Conservation (phyloP, 1,140 invertebrate species). For the Fopius arisanus region DNA sequence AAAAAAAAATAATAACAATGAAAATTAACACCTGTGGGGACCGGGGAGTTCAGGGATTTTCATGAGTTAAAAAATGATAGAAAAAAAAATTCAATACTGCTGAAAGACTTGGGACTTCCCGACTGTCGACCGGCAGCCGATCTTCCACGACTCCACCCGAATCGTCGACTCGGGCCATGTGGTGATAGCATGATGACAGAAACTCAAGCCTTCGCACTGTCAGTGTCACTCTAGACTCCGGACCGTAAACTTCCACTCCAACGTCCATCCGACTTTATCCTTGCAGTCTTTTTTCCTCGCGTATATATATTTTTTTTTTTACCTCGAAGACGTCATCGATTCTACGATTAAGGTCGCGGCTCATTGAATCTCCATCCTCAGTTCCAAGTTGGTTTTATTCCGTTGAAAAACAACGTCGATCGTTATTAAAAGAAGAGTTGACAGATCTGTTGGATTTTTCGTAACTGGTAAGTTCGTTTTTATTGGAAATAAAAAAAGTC, state of each 20-base stretch:
- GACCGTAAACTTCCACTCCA: neutral
- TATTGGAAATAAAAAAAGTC: too few relatives aligned
- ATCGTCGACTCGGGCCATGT: slow-evolving; percentile 19
- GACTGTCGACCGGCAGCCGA: neutral
- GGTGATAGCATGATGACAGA: slow-evolving; percentile 33
- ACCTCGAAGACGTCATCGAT: neutral
- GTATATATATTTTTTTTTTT: neutral
- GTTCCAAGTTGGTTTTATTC: neutral
- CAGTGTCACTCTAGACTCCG: slow-evolving; percentile 26
- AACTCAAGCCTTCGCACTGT: slow-evolving; percentile 17
- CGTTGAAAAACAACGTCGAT: too few relatives aligned
- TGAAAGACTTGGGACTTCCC: neutral
- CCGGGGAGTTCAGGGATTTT: too few relatives aligned
- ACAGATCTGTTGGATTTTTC: neutral
- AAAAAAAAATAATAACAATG: too few relatives aligned
- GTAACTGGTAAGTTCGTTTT: neutral
- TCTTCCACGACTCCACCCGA: neutral
- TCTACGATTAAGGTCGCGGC: neutral
- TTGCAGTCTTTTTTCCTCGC: neutral
- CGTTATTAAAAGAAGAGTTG: too few relatives aligned
- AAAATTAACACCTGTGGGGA: too few relatives aligned
- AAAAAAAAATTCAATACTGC: neutral
- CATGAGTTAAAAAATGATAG: too few relatives aligned
- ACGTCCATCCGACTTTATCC: neutral
- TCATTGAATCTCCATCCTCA: neutral